phyloP scores from a whole-genome alignment of 2,797 vertebrate genomes.

The Strix occidentalis region DNA sequence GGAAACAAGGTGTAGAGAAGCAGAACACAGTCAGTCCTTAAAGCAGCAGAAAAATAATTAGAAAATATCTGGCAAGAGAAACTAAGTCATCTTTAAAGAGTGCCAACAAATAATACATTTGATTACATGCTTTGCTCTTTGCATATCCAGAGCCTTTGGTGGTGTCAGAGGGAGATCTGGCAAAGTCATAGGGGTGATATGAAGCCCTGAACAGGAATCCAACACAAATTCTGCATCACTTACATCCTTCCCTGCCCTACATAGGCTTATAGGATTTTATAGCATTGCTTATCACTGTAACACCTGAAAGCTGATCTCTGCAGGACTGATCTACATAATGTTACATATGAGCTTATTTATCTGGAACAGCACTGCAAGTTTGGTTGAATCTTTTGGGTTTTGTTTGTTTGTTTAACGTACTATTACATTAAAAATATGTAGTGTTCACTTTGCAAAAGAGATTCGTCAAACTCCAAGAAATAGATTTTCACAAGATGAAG shows the following conservation, averaged over 20 bases:
- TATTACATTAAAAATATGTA: background rate
- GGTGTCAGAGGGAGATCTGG: background rate
- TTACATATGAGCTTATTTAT: background rate
- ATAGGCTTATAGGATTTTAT: background rate
- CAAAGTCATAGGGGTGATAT: background rate
- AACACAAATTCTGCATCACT: background rate
- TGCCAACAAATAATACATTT: background rate
- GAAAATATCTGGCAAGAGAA: constrained; percentile 14
- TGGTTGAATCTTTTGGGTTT: background rate
- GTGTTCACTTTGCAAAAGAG: background rate
- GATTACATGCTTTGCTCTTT: background rate
- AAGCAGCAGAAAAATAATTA: constrained; percentile 28
- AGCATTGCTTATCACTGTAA: background rate
- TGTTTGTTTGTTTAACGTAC: background rate
- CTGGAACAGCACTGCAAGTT: background rate
- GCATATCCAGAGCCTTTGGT: background rate
- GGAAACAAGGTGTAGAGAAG: constrained; percentile 17
- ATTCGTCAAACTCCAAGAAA: background rate
- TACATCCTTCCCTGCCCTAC: background rate
- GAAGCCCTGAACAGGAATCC: background rate
- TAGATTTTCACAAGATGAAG: background rate
- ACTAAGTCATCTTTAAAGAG: background rate
- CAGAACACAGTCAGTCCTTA: background rate
- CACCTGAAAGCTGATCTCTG: background rate
- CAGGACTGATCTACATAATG: background rate